A percentile compares a stretch with the other conserved stretches of the same genome.
Evolutionary conservation across 1,140 invertebrate species (phyloP).

Genomic region (Aphelinus atriplicis): DNA sequence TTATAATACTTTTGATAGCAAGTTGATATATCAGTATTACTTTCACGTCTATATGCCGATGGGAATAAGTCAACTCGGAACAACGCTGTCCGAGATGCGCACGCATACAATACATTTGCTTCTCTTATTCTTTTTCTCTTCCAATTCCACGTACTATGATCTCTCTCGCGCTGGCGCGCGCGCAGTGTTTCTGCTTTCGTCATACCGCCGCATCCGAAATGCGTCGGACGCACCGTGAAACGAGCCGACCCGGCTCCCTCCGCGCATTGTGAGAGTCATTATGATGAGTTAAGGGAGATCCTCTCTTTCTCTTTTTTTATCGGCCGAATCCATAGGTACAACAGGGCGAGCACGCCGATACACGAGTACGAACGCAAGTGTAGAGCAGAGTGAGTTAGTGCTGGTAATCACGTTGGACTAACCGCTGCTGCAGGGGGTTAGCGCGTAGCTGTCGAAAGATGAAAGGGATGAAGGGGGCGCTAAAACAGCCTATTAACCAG

Average conservation of each 20-base stretch:
- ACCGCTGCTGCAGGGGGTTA: slow-evolving; percentile 51
- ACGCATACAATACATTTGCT: no score
- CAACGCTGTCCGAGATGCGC: not conserved
- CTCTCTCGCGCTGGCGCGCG: not conserved
- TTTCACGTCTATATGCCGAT: not conserved
- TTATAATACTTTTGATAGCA: no score
- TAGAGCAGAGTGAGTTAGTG: slow-evolving; percentile 51
- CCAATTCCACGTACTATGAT: slow-evolving; percentile 21
- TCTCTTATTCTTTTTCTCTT: not conserved
- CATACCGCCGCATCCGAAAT: slow-evolving; percentile 18
- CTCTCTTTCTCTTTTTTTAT: not conserved
- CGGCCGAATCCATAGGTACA: slow-evolving; percentile 39
- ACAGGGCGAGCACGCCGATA: not conserved
- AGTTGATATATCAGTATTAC: no score
- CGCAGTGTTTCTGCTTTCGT: slow-evolving; percentile 28
- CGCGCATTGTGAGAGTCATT: slow-evolving; percentile 46
- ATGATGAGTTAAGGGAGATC: slow-evolving; percentile 44
- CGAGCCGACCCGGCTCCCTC: slow-evolving; percentile 23
- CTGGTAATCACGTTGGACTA: slow-evolving; percentile 58
- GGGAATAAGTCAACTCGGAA: no score
- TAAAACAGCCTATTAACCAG: slow-evolving; percentile 54
- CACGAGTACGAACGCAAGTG: not conserved
- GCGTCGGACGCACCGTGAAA: slow-evolving; percentile 41
- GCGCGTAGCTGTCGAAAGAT: slow-evolving; percentile 32
- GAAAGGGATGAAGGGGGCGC: slow-evolving; percentile 47